Base-by-base conservation (phyloP, 2,888 invertebrate genomes). In the Euplagia quadripunctaria region DNA sequence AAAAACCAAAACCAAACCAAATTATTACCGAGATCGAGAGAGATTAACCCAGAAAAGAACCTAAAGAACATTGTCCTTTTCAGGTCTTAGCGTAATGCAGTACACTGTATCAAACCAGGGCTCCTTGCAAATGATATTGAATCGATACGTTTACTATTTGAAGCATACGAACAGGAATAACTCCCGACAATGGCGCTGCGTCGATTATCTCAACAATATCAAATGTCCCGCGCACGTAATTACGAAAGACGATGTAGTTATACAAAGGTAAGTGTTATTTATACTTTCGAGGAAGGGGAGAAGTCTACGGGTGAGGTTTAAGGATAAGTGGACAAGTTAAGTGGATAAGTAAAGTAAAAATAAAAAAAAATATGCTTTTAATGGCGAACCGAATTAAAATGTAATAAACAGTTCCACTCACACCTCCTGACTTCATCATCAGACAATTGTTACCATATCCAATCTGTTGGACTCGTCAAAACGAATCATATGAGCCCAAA, bases 31-130 rank as follows among this genome's bases (percentile, higher is more conserved):
- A 52, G 16, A 17, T 52, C 52, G 4, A 52, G 9, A 58, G 11
- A 20, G 0, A 20, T 12, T 31, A 61, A 61, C 61, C 31, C 31
- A 58, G 11, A 20, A 20, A 31, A 2, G 31, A 3, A 4, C 43
- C 43, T 46, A 46, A 46, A 8, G 8, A 46, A 4, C 31, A 20
- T 58, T 20, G 17, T 46, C 52, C 9, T 61, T 75, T 75, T 8
- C 79, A 86, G 86, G 72, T 71, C 9, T 76, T 42, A 76, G 82
- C 7, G 79, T 82, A 12, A 87, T 94, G 73, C 96, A 95, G 78
- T 96, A 92, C 88, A 96, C 96, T 0, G 91, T 96, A 9, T 95
- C 96, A 3, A 96, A 94, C 80, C 95, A 94, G 66, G 96, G 96
- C 78, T 93, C 94, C 0, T 81, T 96, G 42, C 96, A 96, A 74